phyloP scores from a whole-genome alignment of 1,140 invertebrate genomes.

The Aricia agestis region DNA sequence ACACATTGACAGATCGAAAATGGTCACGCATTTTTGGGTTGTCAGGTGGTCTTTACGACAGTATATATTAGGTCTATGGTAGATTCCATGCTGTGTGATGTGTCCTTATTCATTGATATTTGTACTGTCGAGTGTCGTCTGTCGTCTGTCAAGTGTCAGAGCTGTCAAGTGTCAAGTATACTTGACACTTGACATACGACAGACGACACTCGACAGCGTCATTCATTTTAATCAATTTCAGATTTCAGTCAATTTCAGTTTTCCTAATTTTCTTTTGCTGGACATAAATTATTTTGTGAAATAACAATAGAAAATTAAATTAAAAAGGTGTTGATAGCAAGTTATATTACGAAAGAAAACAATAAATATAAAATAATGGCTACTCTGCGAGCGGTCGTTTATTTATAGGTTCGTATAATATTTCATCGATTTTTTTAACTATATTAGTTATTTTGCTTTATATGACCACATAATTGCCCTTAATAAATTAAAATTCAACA shows the following conservation, averaged over 20 bases:
- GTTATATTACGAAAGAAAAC: neutral
- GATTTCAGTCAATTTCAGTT: constrained; percentile 6
- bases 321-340: neutral
- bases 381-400: constrained; percentile 16
- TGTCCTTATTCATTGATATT: too few species aligned
- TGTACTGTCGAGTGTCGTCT: too few species aligned
- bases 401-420: constrained; percentile 28
- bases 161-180: too few species aligned
- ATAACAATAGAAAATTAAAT: constrained; percentile 11
- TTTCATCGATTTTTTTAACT: constrained; percentile 24
- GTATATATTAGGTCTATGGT: too few species aligned
- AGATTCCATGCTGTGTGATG: too few species aligned
- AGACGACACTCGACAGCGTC: neutral
- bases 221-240: neutral
- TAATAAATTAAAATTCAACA: too few species aligned
- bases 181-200: too few species aligned
- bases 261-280: constrained; percentile 7
- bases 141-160: too few species aligned
- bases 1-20: too few species aligned
- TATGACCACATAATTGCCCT: constrained; percentile 1
- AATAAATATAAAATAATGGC: constrained; percentile 15
- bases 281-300: neutral
- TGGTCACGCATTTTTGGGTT: too few species aligned
- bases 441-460: constrained; percentile 3
- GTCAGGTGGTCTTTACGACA: too few species aligned